Percentiles rank a stretch among this genome's conserved stretches.
These are phyloP conservation scores for Pseudorhombus dupliciocellatus DNA, from an alignment of 2,113 vertebrate genomes.

Conservation along the genomic window DNA sequence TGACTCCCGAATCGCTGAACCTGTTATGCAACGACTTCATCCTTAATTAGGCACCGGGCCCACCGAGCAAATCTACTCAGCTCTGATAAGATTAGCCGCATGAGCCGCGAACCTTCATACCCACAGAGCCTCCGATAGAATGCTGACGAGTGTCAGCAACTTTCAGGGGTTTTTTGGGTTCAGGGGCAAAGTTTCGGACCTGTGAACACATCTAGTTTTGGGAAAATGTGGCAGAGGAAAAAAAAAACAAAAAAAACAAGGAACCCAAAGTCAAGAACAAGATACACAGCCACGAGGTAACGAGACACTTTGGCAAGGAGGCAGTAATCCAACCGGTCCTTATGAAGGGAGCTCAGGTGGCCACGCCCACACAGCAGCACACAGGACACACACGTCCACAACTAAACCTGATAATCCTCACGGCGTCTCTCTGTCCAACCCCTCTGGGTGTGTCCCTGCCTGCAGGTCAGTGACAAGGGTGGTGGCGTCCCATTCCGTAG, in stretches of 20 bases:
- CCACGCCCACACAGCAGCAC: neutral
- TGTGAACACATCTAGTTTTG: neutral
- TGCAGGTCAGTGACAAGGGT: constrained; percentile 91
- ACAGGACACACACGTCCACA: neutral
- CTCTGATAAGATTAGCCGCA: constrained; percentile 40
- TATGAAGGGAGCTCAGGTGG: too few relatives aligned
- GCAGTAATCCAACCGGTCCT: too few relatives aligned
- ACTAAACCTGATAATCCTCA: neutral
- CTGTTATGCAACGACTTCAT: constrained; percentile 29
- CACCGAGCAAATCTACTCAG: neutral
- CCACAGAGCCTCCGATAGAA: constrained; percentile 13
- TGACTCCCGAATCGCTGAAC: neutral
- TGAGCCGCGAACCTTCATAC: constrained; percentile 5
- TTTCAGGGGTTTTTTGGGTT: neutral
- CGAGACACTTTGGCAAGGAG: too few relatives aligned
- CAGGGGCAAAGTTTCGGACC: neutral
- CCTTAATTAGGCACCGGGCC: constrained; percentile 13
- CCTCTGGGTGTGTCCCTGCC: neutral
- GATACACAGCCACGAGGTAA: too few relatives aligned
- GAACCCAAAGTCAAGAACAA: too few relatives aligned
- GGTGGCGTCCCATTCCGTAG: constrained; percentile 90
- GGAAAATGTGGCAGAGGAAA: neutral
- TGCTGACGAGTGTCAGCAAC: neutral
- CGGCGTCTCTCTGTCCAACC: neutral
- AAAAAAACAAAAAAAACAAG: too few relatives aligned